A percentile compares a stretch with the other conserved stretches of the same genome.
Conservation (phyloP, 2,113 vertebrate species). For the Vidua chalybeata region DNA sequence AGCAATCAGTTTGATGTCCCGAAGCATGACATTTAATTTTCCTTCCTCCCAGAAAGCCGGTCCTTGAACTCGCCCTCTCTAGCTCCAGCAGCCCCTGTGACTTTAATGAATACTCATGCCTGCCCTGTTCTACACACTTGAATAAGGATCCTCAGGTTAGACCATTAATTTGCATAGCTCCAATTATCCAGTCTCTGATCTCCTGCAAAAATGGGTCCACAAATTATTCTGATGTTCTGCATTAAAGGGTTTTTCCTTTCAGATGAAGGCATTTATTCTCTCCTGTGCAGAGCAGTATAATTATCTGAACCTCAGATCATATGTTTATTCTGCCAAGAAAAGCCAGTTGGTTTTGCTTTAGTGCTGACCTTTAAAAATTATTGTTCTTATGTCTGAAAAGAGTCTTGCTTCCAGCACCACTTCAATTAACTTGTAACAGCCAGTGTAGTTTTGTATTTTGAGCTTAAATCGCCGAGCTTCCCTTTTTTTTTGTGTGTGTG, state of each 20-base stretch:
- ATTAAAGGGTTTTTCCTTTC: slow-evolving; percentile 54
- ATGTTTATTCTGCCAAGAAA: slow-evolving; percentile 60
- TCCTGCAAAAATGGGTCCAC: slow-evolving; percentile 41
- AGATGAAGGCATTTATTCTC: slow-evolving; percentile 60
- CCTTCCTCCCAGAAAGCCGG: not conserved
- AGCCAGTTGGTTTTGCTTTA: slow-evolving; percentile 45
- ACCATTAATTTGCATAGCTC: slow-evolving; percentile 56
- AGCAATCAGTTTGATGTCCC: not conserved
- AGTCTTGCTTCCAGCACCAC: slow-evolving; percentile 45
- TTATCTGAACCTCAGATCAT: slow-evolving; percentile 59
- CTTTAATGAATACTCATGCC: slow-evolving; percentile 21
- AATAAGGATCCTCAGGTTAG: slow-evolving; percentile 49
- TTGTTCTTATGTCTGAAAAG: slow-evolving; percentile 35
- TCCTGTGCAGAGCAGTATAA: slow-evolving; percentile 35
- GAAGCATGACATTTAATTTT: slow-evolving; percentile 31
- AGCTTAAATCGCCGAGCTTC: not conserved
- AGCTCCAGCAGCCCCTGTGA: not conserved
- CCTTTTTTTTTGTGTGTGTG: not conserved
- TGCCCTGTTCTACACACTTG: not conserved
- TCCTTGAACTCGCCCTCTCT: slow-evolving; percentile 41
- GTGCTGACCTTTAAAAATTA: slow-evolving; percentile 61
- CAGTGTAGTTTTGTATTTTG: not conserved
- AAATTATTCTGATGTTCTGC: slow-evolving; percentile 56
- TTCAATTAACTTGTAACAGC: slow-evolving; percentile 44
- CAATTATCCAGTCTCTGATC: slow-evolving; percentile 60